Base-by-base conservation (phyloP, 2,113 vertebrate species). In the Terrapene triunguis region DNA sequence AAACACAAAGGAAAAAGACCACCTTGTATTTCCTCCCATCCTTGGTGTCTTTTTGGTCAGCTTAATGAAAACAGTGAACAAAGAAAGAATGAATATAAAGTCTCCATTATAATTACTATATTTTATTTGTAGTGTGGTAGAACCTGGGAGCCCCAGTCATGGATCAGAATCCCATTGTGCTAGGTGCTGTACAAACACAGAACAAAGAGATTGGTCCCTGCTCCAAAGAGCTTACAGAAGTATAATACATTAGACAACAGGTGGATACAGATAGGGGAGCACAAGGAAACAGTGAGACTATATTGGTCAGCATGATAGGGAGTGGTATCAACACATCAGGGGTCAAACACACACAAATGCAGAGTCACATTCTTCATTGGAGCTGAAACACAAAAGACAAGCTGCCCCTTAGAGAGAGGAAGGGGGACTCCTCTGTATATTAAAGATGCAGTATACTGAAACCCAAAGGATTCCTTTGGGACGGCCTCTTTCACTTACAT, bases 391-490 rank as follows among this genome's bases (percentile, higher is more conserved):
- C 84, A 62, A 62, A 89, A 38, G 14, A 81, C 38, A 85, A 86
- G 48, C 0, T 2, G 13, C 44, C 32, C 1, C 1, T 50, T 85
- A 79, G 8, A 44, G 55, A 48, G 22, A 80, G 21, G 21, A 91
- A 89, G 38, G 59, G 55, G 81, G 90, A 94, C 89, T 80, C 72
- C 54, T 6, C 29, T 65, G 48, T 62, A 17, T 78, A 14, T 81
- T 62, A 24, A 90, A 79, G 35, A 87, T 89, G 78, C 55, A 82
- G 84, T 93, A 94, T 22, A 83, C 47, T 29, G 44, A 47, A 8
- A 4, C 9, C 3, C 48, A 10, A 24, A 78, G 59, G 72, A 86
- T 0, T 54, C 53, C 21, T 54, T 54, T 22, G 53, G 53, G 53
- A 54, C 1, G 91, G 2, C 22, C 84, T 3, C 84, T 22, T 88